Base-by-base conservation (phyloP, 2,113 vertebrate genomes). In the Gallinago paraguaiae region DNA sequence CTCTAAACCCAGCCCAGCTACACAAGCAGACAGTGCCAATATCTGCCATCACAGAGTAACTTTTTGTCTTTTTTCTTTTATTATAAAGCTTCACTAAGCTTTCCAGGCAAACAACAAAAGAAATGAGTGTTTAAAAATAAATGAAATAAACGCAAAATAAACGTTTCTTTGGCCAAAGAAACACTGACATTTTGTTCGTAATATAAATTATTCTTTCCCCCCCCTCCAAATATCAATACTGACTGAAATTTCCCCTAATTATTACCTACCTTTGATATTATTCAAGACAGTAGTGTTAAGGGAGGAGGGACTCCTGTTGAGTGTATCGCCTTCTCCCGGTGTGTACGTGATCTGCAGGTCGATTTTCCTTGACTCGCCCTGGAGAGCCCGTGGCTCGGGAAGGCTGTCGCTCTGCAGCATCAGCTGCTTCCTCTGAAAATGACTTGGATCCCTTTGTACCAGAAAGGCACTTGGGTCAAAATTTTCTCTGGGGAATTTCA, bases 381-480 rank as follows among this genome's bases (percentile, higher is more conserved):
- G 87, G 4, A 80, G 78, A 84, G 90, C 11, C 82, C 79, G 88
- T 37, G 97, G 50, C 27, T 98, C 98, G 6, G 93, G 86, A 53
- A 97, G 37, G 54, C 95, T 97, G 1, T 98, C 97, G 3, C 97
- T 97, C 81, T 98, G 98, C 33, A 97, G 96, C 9, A 75, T 96
- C 43, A 96, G 84, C 96, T 96, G 96, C 97, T 98, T 98, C 84
- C 48, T 96, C 43, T 97, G 98, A 94, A 97, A 98, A 74, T 98
- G 96, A 95, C 97, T 97, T 2, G 98, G 98, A 92, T 99, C 99
- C 97, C 98, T 98, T 61, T 99, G 99, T 86, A 99, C 99, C 98
- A 99, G 97, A 96, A 99, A 99, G 95, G 99, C 99, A 98, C 99
- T 98, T 79, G 99, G 99, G 97, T 99, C 99, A 95, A 99, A 99